Percentiles rank a stretch among this genome's conserved stretches.
phyloP scores from a whole-genome alignment of 2,113 vertebrate genomes.

The Antechinus stuartii region DNA sequence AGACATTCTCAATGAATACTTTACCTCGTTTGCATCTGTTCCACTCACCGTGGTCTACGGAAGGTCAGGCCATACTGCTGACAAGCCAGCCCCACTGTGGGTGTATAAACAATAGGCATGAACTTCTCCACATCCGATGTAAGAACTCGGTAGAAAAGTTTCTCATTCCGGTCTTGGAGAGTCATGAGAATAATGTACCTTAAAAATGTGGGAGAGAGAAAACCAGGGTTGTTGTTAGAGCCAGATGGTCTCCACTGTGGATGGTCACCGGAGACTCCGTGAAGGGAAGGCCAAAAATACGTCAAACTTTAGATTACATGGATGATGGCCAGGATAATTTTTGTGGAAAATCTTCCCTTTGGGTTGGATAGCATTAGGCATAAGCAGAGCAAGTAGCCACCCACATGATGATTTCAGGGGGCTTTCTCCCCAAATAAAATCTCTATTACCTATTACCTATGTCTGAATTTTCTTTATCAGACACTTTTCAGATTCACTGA shows the following conservation, averaged over 20 bases:
- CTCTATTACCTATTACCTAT: conserved; percentile 5
- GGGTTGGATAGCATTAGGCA: background rate
- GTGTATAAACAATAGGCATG: conserved; percentile 98
- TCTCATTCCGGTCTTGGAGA: conserved; percentile 97
- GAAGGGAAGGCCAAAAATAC: background rate
- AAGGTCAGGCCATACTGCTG: conserved; percentile 97
- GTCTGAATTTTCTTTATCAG: conserved; percentile 15
- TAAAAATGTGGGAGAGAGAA: conserved; percentile 43
- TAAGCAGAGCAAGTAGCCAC: background rate
- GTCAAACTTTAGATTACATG: background rate
- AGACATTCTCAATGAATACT: background rate
- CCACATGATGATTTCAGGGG: background rate
- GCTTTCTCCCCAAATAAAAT: background rate
- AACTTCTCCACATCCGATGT: conserved; percentile 96
- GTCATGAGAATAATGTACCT: conserved; percentile 99
- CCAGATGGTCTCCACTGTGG: background rate
- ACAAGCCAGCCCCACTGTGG: conserved; percentile 96
- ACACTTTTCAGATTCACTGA: background rate
- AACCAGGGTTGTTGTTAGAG: background rate
- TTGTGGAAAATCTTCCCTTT: background rate
- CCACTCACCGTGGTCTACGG: conserved; percentile 94
- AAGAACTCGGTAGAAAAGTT: conserved; percentile 96
- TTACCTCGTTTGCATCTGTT: background rate
- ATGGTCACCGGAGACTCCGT: background rate
- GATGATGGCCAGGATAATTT: background rate